Evolutionary conservation across 2,113 vertebrate genomes (phyloP).

Genomic region (Thamnophis sirtalis): DNA sequence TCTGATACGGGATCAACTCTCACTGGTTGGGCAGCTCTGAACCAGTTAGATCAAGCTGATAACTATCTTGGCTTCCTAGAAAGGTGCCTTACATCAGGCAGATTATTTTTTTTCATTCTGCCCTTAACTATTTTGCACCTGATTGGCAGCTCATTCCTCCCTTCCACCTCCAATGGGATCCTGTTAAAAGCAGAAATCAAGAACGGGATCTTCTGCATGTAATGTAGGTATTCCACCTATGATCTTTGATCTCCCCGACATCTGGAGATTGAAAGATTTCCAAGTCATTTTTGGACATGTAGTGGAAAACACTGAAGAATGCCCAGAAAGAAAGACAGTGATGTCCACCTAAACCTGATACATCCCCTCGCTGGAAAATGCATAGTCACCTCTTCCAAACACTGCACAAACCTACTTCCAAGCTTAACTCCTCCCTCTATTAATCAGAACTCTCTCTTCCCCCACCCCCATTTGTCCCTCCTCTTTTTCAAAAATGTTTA

Average conservation of each 20-base stretch:
- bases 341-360: not conserved
- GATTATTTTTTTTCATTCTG: not conserved
- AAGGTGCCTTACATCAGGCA: not conserved
- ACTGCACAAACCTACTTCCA: not conserved
- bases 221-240: not conserved
- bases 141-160: not conserved
- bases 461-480: not conserved
- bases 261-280: not conserved
- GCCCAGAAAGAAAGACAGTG: not conserved
- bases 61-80: not conserved
- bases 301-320: not conserved
- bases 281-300: not conserved
- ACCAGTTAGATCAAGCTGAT: not conserved
- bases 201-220: not conserved
- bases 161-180: not conserved
- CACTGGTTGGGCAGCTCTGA: not conserved
- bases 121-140: not conserved
- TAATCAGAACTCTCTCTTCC: not conserved
- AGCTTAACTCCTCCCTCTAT: not conserved
- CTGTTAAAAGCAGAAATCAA: not conserved
- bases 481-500: not conserved
- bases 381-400: not conserved
- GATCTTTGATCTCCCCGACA: not conserved
- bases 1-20: not conserved
- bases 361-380: not conserved